Conservation (phyloP, 1,140 invertebrate species). For the Drosophila elegans region DNA sequence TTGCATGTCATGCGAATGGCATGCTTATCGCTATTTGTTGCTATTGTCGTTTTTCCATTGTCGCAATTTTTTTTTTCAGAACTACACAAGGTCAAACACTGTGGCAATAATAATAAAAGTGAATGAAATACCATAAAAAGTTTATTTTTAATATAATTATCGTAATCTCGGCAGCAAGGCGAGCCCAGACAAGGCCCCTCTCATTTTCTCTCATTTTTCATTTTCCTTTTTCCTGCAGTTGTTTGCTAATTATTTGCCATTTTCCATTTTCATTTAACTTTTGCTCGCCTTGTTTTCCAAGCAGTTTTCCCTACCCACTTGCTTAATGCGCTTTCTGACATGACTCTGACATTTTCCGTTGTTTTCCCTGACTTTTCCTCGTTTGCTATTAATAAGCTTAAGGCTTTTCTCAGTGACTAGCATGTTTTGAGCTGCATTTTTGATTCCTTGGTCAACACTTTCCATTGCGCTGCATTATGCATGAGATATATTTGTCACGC, state of each 20-base stretch:
- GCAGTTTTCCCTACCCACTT: constrained; percentile 12
- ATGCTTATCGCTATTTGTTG: constrained; percentile 50
- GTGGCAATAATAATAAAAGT: constrained; percentile 30
- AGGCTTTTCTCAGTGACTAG: constrained; percentile 10
- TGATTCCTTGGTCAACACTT: constrained; percentile 11
- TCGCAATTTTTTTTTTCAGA: background rate
- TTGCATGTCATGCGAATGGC: constrained; percentile 71
- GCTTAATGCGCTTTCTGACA: constrained; percentile 61
- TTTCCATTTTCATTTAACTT: constrained; percentile 66
- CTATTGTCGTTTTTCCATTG: constrained; percentile 9
- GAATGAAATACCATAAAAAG: constrained; percentile 56
- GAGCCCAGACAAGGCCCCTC: constrained; percentile 8
- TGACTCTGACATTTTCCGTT: constrained; percentile 54
- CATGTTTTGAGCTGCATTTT: constrained; percentile 28
- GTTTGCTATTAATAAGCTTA: constrained; percentile 47
- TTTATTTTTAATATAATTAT: constrained; percentile 57
- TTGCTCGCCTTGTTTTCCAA: constrained; percentile 33
- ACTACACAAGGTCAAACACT: constrained; percentile 49
- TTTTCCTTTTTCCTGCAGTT: constrained; percentile 28
- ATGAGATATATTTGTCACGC: constrained; percentile 56
- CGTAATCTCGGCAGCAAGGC: constrained; percentile 21
- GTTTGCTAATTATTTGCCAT: constrained; percentile 75
- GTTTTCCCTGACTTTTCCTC: constrained; percentile 36
- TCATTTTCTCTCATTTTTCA: background rate
- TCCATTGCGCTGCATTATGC: constrained; percentile 50